Percentiles rank a stretch among this genome's conserved stretches.
These are phyloP conservation scores for Lasioglossum vierecki DNA, from an alignment of 2,888 invertebrate species.

Conservation along the genomic window DNA sequence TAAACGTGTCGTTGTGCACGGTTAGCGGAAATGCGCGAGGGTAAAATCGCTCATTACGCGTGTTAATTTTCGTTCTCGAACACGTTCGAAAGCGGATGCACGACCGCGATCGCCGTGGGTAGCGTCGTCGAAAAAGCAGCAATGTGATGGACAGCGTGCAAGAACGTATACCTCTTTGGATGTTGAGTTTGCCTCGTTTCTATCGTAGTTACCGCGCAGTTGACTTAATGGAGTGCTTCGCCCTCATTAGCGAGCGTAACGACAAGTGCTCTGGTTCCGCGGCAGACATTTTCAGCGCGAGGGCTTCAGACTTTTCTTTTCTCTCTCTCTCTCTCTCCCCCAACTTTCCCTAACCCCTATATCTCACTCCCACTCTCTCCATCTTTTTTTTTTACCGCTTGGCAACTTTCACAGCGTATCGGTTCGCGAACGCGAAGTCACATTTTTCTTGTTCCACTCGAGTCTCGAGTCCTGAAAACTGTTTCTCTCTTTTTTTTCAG, in stretches of 20 bases:
- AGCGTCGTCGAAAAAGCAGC: slow-evolving; percentile 24
- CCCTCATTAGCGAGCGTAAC: slow-evolving; percentile 73
- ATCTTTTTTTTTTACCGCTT: slow-evolving; percentile 7
- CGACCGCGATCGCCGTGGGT: not conserved
- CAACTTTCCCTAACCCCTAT: not conserved
- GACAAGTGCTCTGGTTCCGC: slow-evolving; percentile 67
- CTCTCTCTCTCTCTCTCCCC: slow-evolving; percentile 9
- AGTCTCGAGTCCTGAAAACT: slow-evolving; percentile 16
- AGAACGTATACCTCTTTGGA: slow-evolving; percentile 45
- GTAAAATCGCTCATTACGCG: not conserved
- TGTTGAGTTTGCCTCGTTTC: slow-evolving; percentile 49
- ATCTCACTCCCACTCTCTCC: not conserved
- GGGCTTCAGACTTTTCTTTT: slow-evolving; percentile 42
- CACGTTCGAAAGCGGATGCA: not conserved
- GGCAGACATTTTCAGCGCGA: slow-evolving; percentile 64
- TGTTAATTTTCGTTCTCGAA: slow-evolving; percentile 4
- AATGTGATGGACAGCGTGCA: slow-evolving; percentile 50
- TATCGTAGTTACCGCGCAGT: slow-evolving; percentile 65
- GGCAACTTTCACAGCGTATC: slow-evolving; percentile 52
- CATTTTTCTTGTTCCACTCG: slow-evolving; percentile 19
- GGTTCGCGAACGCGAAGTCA: slow-evolving; percentile 25
- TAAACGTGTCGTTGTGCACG: no score
- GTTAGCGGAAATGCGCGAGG: no score
- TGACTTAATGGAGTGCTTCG: slow-evolving; percentile 75
- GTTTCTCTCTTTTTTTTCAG: slow-evolving; percentile 8